Conservation (phyloP, 2,888 invertebrate species). For the Agrotis ipsilon region DNA sequence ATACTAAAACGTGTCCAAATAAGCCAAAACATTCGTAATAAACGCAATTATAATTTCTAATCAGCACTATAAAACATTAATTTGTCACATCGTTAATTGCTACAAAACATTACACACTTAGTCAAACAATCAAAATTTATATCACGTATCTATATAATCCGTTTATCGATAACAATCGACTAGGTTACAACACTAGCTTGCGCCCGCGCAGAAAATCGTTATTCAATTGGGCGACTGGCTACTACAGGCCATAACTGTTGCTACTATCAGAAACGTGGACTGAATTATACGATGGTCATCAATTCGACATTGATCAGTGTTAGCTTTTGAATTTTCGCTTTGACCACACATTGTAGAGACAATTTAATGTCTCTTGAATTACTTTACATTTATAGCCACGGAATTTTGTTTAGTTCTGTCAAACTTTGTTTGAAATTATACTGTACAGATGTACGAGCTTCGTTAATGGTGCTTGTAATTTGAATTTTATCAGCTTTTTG, state of each 20-base stretch:
- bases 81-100: conserved; percentile 26
- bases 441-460: background rate
- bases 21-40: background rate
- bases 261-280: conserved; percentile 78
- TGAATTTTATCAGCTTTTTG: background rate
- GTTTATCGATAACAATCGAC: conserved; percentile 67
- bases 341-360: conserved; percentile 20
- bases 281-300: conserved; percentile 65
- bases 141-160: conserved; percentile 55
- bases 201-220: conserved; percentile 78
- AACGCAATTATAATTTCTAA: conserved; percentile 25
- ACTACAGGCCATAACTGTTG: conserved; percentile 77
- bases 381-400: background rate
- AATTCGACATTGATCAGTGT: conserved; percentile 47
- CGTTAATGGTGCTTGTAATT: background rate
- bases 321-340: conserved; percentile 29
- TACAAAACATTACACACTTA: conserved; percentile 18
- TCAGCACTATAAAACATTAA: conserved; percentile 20
- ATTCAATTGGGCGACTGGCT: conserved; percentile 80
- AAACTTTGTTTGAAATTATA: background rate
- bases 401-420: background rate
- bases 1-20: background rate
- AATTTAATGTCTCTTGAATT: background rate
- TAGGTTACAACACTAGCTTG: conserved; percentile 71
- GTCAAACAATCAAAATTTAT: conserved; percentile 16